Conservation (phyloP, 2,113 vertebrate genomes). For the Rhynchopsitta pachyrhyncha region DNA sequence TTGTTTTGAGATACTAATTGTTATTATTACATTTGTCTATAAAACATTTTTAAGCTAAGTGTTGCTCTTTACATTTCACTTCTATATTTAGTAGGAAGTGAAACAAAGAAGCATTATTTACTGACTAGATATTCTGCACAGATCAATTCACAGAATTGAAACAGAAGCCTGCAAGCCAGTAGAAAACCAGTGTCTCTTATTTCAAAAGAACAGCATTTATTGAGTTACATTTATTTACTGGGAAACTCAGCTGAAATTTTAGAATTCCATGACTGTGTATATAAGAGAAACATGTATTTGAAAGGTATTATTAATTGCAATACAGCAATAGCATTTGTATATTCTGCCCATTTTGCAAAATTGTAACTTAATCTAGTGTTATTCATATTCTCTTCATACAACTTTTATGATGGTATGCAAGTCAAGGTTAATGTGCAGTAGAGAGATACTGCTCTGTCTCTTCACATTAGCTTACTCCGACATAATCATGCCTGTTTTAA, state of each 20-base stretch:
- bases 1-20: background rate
- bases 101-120: background rate
- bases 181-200: background rate
- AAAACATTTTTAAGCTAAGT: background rate
- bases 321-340: background rate
- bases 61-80: background rate
- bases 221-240: background rate
- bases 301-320: background rate
- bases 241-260: background rate
- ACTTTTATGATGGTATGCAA: background rate
- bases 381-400: background rate
- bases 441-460: background rate
- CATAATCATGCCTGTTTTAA: background rate
- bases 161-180: background rate
- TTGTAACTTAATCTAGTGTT: background rate
- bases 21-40: background rate
- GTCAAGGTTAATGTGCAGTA: background rate
- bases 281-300: background rate
- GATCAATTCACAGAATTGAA: background rate
- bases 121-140: background rate
- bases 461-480: background rate
- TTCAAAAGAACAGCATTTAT: background rate
- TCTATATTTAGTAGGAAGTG: background rate
- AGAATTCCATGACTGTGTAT: background rate
- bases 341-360: background rate